Evolutionary conservation across 1,140 invertebrate genomes (phyloP), one percentile per base, ranked within the genome.

Genomic region (Saccostrea echinata): DNA sequence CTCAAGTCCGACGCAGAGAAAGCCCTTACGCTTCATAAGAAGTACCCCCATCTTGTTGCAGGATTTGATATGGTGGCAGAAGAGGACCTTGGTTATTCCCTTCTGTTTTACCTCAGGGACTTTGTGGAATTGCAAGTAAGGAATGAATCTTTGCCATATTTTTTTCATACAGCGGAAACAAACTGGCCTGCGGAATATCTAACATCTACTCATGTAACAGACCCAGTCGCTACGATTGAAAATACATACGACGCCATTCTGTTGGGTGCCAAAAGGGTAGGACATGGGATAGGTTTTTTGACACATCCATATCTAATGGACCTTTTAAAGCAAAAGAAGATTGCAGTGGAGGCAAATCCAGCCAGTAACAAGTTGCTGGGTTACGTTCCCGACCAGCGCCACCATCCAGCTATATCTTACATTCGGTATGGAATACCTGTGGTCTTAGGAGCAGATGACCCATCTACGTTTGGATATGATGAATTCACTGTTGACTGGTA

Each of bases 401-500:
- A 91, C 52, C 92, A 93, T 86, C 92, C 91, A 21, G 92, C 88
- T 13, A 88, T 92, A 13, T 88, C 88, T 3, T 92, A 90, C 85
- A 35, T 91, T 27, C 84, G 90, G 13, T 88, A 85, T 76, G 92
- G 92, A 52, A 88, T 92, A n/a, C 92, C 92, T n/a, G 88, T 93
- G 43, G 88, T 93, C 27, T 84, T 93, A n/a, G 90, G 88, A 61
- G 87, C 92, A 21, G 92, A 93, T 76, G 92, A 93, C 86, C 91
- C 92, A 0, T 91, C 86, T 16, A 91, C 88, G n/a, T 92, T 91
- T 86, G 92, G 92, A 27, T 92, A 92, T 84, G 87, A 93, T 82
- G 86, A 91, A 53, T 90, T 92, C 33, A 93, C 92, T 1, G 89
- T 91, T n/a, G 92, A 93, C 57, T 93, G 90, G 90, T 93, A 93